Conservation (phyloP, 2,113 vertebrate species). For the Carlito syrichta region DNA sequence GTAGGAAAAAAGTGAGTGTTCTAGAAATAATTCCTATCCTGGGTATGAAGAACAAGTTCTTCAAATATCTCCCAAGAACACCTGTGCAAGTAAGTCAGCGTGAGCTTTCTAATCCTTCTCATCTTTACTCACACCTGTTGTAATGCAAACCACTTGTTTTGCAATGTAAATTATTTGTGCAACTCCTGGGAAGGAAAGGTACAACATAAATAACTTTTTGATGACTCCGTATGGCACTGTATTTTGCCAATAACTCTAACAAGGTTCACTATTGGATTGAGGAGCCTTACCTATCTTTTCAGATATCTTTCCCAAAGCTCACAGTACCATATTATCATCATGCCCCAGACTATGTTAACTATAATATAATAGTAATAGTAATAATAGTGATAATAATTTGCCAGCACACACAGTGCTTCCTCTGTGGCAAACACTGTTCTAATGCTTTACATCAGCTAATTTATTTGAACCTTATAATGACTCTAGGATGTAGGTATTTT, state of each 20-base stretch:
- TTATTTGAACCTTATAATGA: not conserved
- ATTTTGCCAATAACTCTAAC: constrained; percentile 15
- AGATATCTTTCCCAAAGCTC: not conserved
- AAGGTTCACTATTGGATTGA: not conserved
- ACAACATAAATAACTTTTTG: not conserved
- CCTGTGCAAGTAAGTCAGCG: not conserved
- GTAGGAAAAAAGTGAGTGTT: not conserved
- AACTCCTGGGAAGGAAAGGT: not conserved
- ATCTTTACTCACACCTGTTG: not conserved
- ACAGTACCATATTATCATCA: not conserved
- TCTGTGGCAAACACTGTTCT: not conserved
- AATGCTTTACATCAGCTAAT: not conserved
- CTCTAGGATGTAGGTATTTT: not conserved
- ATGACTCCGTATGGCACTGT: not conserved
- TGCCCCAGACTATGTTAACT: too few species aligned
- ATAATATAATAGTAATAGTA: not conserved
- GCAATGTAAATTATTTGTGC: not conserved
- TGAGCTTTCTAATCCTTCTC: not conserved
- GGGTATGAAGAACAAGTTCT: not conserved
- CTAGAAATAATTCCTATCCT: not conserved
- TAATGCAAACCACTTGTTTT: not conserved
- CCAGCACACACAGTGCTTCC: not conserved
- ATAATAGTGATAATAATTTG: not conserved
- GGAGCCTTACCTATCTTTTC: not conserved
- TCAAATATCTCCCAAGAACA: not conserved